These are phyloP conservation scores for Pimephales promelas DNA, from an alignment of 2,113 vertebrate genomes.

Conservation along the genomic window DNA sequence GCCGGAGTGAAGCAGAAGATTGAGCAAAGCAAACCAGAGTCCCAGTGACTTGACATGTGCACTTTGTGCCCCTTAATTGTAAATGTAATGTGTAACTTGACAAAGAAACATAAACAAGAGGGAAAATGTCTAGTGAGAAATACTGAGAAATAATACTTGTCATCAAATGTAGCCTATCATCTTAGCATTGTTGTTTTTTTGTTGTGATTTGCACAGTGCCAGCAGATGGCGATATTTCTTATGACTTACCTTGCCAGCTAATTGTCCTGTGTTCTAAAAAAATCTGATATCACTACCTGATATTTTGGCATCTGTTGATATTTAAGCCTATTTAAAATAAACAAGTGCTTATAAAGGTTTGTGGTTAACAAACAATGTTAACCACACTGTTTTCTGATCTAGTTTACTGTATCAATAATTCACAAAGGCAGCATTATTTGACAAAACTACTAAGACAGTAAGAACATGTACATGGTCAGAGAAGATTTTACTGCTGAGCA, in stretches of 20 bases:
- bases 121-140: not conserved
- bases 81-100: not conserved
- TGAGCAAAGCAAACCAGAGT: conserved; percentile 49
- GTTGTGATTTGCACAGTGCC: not conserved
- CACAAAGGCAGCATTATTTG: not conserved
- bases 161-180: not conserved
- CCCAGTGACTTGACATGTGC: not conserved
- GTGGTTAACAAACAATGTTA: not conserved
- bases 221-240: not conserved
- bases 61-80: not conserved
- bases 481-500: not conserved
- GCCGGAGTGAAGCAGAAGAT: conserved; percentile 68
- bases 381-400: too few relatives aligned
- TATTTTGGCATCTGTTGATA: not conserved
- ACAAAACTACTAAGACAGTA: not conserved
- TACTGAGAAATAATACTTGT: not conserved
- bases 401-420: not conserved
- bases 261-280: too few relatives aligned
- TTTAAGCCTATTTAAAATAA: not conserved
- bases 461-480: not conserved
- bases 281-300: not conserved
- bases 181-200: not conserved
- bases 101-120: not conserved
- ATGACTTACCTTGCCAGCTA: too few relatives aligned
- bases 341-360: not conserved